Base-by-base conservation (phyloP, 1,140 invertebrate species). In the Trichoplusia ni region DNA sequence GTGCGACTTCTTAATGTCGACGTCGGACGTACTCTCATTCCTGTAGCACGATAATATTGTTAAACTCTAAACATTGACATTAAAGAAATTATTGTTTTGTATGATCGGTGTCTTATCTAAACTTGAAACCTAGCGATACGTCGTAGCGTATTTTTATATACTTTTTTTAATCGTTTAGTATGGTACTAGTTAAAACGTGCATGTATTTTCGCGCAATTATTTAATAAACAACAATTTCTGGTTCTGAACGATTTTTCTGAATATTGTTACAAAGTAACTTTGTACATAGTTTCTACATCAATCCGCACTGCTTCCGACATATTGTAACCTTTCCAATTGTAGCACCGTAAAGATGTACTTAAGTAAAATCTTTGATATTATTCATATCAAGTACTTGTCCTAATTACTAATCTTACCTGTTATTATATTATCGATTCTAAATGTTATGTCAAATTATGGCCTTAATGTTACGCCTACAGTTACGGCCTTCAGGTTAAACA, bases 21-120 rank as follows among this genome's bases (percentile, higher is more conserved):
- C 49, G 69, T 71, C 67, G 71, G 67, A 64, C 64, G 71, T 67
- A 72, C 71, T 82, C 81, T 88, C 86, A 86, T 89, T 89, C 86
- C 86, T 81, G 69, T 84, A 82, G 81, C 82, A 74, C 83, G 67
- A 46, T 67, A 54, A 60, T 59, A 46, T 46, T 60, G 56, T 60
- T 47, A 54, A 60, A 60, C 42, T 60, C 56, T 60, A 44, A 59
- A 60, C 42, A 47, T 60, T 60, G 56, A 60, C 56, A 60, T 47
- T 19, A 23, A 35, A 60, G 23, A 35, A 38, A 47, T 46, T 58
- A 58, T 44, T 33, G 51, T 79, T 73, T 74, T 82, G 71, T 79
- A 75, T 78, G 71, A 83, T 79, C 67, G 69, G 66, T 81, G 69
- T 83, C 69, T 73, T 73, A 70, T 78, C 73, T 75, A 70, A 82